Evolutionary conservation across 2,888 invertebrate genomes (phyloP).

Genomic region (Hesperia comma): DNA sequence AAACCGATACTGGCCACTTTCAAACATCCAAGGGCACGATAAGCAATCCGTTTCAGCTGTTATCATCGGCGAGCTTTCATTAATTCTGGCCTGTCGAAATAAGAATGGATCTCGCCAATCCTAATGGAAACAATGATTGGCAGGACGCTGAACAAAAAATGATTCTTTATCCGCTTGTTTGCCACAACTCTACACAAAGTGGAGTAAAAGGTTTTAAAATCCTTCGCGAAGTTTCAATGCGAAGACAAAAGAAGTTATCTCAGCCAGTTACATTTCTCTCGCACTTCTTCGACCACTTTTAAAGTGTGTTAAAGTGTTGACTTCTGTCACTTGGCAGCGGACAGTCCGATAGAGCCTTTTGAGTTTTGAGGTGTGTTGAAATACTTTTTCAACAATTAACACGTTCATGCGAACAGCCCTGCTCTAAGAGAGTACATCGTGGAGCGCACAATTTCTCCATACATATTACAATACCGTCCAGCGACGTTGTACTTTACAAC

Average conservation of each 20-base stretch:
- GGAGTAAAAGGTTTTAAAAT: slow-evolving; percentile 11
- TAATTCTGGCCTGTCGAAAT: neutral
- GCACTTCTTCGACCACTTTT: slow-evolving; percentile 6
- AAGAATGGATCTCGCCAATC: neutral
- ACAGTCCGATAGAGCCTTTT: too few species aligned
- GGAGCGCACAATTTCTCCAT: too few species aligned
- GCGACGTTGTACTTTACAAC: too few species aligned
- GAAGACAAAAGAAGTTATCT: slow-evolving; percentile 11
- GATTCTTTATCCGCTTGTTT: slow-evolving; percentile 4
- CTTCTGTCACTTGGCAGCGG: neutral
- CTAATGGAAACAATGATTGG: neutral
- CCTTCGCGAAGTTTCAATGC: slow-evolving; percentile 9
- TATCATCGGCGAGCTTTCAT: too few species aligned
- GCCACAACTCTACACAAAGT: slow-evolving; percentile 5
- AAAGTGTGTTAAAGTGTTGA: slow-evolving; percentile 11
- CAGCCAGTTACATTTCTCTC: slow-evolving; percentile 7
- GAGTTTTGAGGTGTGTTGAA: too few species aligned
- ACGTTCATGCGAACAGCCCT: too few species aligned
- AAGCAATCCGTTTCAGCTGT: too few species aligned
- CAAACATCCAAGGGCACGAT: too few species aligned
- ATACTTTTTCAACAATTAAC: too few species aligned
- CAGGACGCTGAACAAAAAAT: neutral
- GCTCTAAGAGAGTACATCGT: too few species aligned
- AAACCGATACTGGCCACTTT: too few species aligned
- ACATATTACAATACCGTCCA: too few species aligned